Evolutionary conservation across 2,888 invertebrate genomes (phyloP), one percentile per base, ranked within the genome.

Genomic region (Drosophila monieri): DNA sequence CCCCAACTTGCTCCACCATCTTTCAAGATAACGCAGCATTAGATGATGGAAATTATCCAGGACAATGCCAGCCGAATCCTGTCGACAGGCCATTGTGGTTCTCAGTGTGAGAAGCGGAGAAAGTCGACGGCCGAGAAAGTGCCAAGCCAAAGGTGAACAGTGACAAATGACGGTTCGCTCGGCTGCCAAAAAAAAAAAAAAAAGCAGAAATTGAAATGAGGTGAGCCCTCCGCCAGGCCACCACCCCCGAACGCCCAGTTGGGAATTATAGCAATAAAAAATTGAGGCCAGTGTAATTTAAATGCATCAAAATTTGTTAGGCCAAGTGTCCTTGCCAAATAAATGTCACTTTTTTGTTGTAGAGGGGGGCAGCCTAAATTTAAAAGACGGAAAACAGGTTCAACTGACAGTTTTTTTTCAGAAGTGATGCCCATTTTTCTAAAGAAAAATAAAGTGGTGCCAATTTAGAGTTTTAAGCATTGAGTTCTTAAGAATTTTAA

Each of bases 21-120:
- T 46, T 18, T 46, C 44, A 41, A 72, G 69, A 69, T 72, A 72
- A 72, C 32, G 72, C 39, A 18, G 72, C 18, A 41, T 69, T 72
- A 54, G 72, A 69, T 71, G 67, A 71, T 73, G 70, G 67, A 73
- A 73, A 73, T 73, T 57, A 57, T 57, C 54, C 49, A 43, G 64
- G 46, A 68, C 73, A 70, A 70, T 73, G 51, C 35, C 46, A 21
- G 54, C 54, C 43, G 23, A 25, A 39, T 56, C 25, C 72, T 53
- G 47, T 71, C 62, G 65, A 51, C 62, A 21, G 66, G 25, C 27
- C 54, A 66, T 62, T 62, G 35, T 62, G 62, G 65, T 43, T 48
- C 37, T 9, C 59, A 37, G 8, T n/a, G 37, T 1, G 27, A 18
- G 18, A 27, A 27, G 27, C 27, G 2, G 51, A 35, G 43, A 51